Percentiles rank a stretch among this genome's conserved stretches.
Conservation (phyloP, 2,888 invertebrate genomes). For the Alsophila aescularia region DNA sequence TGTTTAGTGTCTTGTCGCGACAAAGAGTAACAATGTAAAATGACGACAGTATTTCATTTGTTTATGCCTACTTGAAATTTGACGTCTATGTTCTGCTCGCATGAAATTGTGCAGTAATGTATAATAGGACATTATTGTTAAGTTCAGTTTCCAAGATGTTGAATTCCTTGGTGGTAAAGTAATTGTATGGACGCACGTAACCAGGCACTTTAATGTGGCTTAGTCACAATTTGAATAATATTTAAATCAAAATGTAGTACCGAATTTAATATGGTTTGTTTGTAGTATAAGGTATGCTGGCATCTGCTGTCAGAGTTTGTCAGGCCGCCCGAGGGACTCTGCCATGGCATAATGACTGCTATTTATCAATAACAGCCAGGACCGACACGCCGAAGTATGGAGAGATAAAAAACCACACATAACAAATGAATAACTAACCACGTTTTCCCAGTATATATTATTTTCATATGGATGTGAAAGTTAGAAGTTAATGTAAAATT, state of each 20-base stretch:
- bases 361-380: too few relatives aligned
- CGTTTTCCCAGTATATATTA: too few relatives aligned
- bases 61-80: slow-evolving; percentile 22
- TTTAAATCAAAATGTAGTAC: slow-evolving; percentile 2
- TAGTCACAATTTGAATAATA: slow-evolving; percentile 6
- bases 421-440: too few relatives aligned
- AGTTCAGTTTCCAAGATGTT: slow-evolving; percentile 4
- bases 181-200: slow-evolving; percentile 18
- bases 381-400: too few relatives aligned
- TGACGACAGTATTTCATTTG: slow-evolving; percentile 26
- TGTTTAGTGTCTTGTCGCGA: slow-evolving; percentile 35
- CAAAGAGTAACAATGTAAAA: slow-evolving; percentile 36
- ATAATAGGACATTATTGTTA: slow-evolving; percentile 4
- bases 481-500: too few relatives aligned
- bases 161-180: slow-evolving; percentile 1
- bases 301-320: too few relatives aligned
- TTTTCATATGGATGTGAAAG: too few relatives aligned
- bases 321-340: too few relatives aligned
- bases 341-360: too few relatives aligned
- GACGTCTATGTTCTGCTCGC: slow-evolving; percentile 17
- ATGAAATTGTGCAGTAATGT: slow-evolving; percentile 7
- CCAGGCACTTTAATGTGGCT: slow-evolving; percentile 4
- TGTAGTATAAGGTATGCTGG: too few relatives aligned
- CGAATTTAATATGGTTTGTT: too few relatives aligned
- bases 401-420: too few relatives aligned